Percentiles rank a stretch among this genome's conserved stretches.
Conservation (phyloP, 1,140 invertebrate genomes). For the Pseudachorutes palmiensis region DNA sequence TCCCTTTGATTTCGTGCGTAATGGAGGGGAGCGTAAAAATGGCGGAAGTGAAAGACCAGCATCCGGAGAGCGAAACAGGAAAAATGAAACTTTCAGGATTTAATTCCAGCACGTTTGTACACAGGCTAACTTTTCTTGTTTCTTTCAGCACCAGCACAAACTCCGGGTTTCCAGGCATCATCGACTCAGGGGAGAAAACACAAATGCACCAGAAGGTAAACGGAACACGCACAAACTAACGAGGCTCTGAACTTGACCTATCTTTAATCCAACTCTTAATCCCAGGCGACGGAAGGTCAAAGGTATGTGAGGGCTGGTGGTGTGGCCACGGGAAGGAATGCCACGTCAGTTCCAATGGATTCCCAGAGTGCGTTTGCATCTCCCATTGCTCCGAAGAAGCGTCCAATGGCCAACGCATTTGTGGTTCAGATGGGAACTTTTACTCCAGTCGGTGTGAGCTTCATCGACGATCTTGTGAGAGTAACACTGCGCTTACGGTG, state of each 20-base stretch:
- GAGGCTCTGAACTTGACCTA: no score
- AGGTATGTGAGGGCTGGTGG: constrained; percentile 34
- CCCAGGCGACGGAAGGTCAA: not conserved
- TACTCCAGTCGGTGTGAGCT: constrained; percentile 30
- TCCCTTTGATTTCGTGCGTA: no score
- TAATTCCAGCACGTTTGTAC: no score
- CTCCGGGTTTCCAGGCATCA: constrained; percentile 30
- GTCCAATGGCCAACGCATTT: constrained; percentile 15
- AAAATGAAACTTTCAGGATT: no score
- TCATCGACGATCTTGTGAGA: constrained; percentile 23
- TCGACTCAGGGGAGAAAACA: constrained; percentile 5
- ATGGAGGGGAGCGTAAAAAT: no score
- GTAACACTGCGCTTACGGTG: constrained; percentile 23
- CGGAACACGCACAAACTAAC: no score
- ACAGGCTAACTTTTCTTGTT: constrained; percentile 10
- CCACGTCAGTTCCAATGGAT: constrained; percentile 19
- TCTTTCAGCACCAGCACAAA: constrained; percentile 27
- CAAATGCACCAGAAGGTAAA: no score
- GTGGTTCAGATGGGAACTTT: constrained; percentile 29
- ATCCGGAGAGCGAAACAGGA: not conserved
- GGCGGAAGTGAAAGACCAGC: not conserved
- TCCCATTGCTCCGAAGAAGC: constrained; percentile 27
- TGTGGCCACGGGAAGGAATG: constrained; percentile 35
- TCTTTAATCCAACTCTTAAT: constrained; percentile 1
- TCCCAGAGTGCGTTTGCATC: constrained; percentile 35